Conservation (phyloP, 1,140 invertebrate genomes). For the Trinorchestia longiramus region DNA sequence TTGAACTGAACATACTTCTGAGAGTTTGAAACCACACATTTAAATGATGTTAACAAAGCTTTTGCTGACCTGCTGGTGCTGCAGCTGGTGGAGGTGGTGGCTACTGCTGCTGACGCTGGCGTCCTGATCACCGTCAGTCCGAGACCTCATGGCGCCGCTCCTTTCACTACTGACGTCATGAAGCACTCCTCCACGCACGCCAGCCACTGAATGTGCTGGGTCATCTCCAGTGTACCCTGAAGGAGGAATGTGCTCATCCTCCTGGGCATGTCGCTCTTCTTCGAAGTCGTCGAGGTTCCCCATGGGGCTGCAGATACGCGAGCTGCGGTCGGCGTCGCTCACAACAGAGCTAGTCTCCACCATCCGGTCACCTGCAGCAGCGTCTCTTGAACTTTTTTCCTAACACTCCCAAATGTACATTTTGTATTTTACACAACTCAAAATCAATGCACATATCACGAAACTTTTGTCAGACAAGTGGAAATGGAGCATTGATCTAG, state of each 20-base stretch:
- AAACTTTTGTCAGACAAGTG: no score
- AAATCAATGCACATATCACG: no score
- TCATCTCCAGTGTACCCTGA: not conserved
- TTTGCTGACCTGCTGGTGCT: not conserved
- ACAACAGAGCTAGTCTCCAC: slow-evolving; percentile 67
- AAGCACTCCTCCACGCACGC: not conserved
- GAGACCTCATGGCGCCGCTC: slow-evolving; percentile 79
- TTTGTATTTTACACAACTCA: no score
- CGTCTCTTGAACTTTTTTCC: not conserved
- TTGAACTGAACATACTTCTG: no score
- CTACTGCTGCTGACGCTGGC: slow-evolving; percentile 52
- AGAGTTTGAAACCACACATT: no score
- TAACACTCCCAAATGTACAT: no score
- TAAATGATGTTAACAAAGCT: no score
- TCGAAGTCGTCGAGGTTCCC: not conserved
- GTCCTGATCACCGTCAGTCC: slow-evolving; percentile 55
- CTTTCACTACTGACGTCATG: not conserved
- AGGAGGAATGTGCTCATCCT: not conserved
- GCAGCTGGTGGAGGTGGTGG: not conserved
- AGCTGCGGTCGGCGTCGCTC: slow-evolving; percentile 18
- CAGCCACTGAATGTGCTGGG: not conserved
- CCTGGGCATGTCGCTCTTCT: not conserved
- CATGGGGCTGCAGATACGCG: slow-evolving; percentile 22
- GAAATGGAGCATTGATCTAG: no score
- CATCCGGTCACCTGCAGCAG: slow-evolving; percentile 68